Evolutionary conservation across 2,113 vertebrate genomes (phyloP).

Genomic region (Lipotes vexillifer): DNA sequence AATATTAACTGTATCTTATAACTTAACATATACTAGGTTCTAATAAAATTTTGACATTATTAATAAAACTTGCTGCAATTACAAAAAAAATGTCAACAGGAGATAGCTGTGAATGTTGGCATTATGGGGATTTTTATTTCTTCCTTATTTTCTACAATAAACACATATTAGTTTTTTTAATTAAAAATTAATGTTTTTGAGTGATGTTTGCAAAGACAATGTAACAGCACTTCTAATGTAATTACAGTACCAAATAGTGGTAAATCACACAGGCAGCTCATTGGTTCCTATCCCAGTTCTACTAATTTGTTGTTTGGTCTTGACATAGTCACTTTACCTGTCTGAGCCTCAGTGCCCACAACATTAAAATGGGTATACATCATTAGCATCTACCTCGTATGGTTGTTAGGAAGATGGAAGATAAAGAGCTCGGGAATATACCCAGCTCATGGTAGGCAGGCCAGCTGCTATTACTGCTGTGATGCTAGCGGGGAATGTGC

Average conservation of each 20-base stretch:
- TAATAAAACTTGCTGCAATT: no score
- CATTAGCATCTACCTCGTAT: neutral
- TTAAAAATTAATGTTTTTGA: neutral
- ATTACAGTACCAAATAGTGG: neutral
- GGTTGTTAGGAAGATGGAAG: neutral
- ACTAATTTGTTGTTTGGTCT: neutral
- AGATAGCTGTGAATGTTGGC: neutral
- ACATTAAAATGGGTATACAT: neutral
- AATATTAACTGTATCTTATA: no score
- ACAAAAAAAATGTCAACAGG: neutral
- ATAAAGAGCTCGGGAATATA: neutral
- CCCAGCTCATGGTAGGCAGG: neutral
- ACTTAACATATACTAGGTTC: no score
- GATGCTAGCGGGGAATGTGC: fast-evolving
- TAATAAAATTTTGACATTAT: no score
- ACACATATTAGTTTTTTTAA: neutral
- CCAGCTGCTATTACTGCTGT: fast-evolving
- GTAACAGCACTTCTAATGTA: neutral
- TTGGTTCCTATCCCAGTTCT: neutral
- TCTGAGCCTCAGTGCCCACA: neutral
- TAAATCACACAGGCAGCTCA: neutral
- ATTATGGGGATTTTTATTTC: neutral
- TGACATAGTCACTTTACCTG: neutral
- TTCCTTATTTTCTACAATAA: neutral
- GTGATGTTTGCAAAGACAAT: neutral